Evolutionary conservation across 2,113 vertebrate genomes (phyloP).

Genomic region (Austrofundulus limnaeus): DNA sequence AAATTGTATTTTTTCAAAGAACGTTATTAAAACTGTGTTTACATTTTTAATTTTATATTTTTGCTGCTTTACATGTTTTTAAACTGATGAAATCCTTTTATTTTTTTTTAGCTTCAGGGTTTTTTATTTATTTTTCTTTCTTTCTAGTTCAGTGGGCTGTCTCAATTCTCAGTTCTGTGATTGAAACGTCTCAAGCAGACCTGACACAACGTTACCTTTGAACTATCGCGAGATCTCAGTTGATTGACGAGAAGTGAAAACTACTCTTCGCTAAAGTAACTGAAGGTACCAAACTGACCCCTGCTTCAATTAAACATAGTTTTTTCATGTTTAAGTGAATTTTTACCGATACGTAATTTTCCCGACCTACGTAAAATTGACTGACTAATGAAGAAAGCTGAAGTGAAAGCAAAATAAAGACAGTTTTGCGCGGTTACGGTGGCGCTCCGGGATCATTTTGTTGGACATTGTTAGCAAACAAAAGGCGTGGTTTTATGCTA

Average conservation of each 20-base stretch:
- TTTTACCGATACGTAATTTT: too few species aligned
- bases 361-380: not conserved
- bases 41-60: too few species aligned
- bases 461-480: not conserved
- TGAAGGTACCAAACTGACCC: not conserved
- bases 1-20: too few species aligned
- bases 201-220: not conserved
- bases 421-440: not conserved
- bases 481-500: not conserved
- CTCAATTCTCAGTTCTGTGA: too few species aligned
- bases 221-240: conserved; percentile 1
- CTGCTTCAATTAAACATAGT: not conserved
- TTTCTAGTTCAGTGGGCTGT: too few species aligned
- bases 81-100: too few species aligned
- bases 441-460: not conserved
- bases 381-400: not conserved
- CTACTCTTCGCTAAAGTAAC: not conserved
- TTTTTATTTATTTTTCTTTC: too few species aligned
- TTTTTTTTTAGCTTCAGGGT: too few species aligned
- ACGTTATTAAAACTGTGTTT: too few species aligned
- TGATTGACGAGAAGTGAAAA: not conserved
- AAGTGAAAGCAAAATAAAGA: not conserved
- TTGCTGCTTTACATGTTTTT: too few species aligned
- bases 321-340: not conserved
- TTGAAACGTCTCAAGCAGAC: too few species aligned